Percentiles rank a stretch among this genome's conserved stretches.
These are phyloP conservation scores for Phylloscopus whistleri DNA, from an alignment of 2,113 vertebrate species.

Conservation along the genomic window DNA sequence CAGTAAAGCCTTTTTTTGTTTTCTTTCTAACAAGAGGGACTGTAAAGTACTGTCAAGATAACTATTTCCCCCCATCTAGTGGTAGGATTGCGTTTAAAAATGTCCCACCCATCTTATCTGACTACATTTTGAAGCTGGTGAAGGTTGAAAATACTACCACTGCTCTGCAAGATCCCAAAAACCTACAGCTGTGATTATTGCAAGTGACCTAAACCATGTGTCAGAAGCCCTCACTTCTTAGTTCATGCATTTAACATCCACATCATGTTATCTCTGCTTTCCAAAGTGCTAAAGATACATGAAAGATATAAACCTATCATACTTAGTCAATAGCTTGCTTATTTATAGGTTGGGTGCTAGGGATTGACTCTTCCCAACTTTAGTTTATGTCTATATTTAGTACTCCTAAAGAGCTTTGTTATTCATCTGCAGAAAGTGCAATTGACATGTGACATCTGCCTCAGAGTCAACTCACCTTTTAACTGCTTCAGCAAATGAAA, in stretches of 20 bases:
- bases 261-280: neutral
- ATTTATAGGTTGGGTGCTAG: neutral
- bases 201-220: neutral
- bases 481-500: neutral
- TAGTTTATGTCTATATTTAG: conserved; percentile 26
- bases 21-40: neutral
- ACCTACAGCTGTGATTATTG: neutral
- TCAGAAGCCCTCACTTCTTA: neutral
- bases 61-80: conserved; percentile 13
- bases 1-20: neutral
- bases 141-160: neutral
- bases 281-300: neutral
- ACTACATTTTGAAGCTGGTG: neutral
- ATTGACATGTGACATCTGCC: neutral
- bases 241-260: neutral
- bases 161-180: neutral
- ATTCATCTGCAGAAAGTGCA: conserved; percentile 22
- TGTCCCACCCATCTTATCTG: neutral
- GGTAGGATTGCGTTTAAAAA: neutral
- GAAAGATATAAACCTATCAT: neutral
- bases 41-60: neutral
- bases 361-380: neutral
- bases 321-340: neutral
- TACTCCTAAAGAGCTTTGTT: neutral
- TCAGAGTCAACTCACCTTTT: neutral